Base-by-base conservation (phyloP, 2,888 invertebrate genomes). In the Heliconius ismenius region DNA sequence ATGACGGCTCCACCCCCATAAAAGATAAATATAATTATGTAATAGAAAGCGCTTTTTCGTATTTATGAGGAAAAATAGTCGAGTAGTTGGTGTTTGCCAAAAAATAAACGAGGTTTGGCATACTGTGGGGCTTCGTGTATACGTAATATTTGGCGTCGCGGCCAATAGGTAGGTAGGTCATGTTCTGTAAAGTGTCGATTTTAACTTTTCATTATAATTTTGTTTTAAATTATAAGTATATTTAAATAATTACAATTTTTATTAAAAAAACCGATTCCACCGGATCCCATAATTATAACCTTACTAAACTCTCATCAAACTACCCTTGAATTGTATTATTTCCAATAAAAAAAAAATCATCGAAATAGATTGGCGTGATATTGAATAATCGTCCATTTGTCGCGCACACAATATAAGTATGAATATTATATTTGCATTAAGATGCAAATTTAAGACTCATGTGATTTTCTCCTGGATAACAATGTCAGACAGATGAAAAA, bases 41-140 rank as follows among this genome's bases (percentile, higher is more conserved):
- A 70, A 70, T 58, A n/a, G 32, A 70, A 58, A 70, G 58, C 18
- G 18, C 39, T 43, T 39, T 63, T 62, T 39, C 24, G 43, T 32
- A 76, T 72, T 72, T 58, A 72, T 65, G 39, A 63, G 32, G 32
- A 75, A 63, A 36, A 54, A 62, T 24, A 58, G 39, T 39, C 65
- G 58, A 76, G 60, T 65, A 49, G 58, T 58, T 36, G 54, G 24
- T 60, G 49, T 60, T 49, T 76, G 76, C 79, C 79, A 79, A 75
- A 62, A 75, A 73, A 79, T 75, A 79, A 79, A 78, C 54, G 73
- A 78, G 69, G 63, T 70, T 76, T 79, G 79, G 78, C 79, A 76
- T 32, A 64, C 74, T 24, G 65, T 43, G 54, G 63, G 64, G 73
- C 60, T 75, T 73, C 75, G 26, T 39, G 60, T 62, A 60, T 65